Evolutionary conservation across 2,113 vertebrate species (phyloP), one percentile per base, ranked within the genome.

Genomic region (Mirounga angustirostris): DNA sequence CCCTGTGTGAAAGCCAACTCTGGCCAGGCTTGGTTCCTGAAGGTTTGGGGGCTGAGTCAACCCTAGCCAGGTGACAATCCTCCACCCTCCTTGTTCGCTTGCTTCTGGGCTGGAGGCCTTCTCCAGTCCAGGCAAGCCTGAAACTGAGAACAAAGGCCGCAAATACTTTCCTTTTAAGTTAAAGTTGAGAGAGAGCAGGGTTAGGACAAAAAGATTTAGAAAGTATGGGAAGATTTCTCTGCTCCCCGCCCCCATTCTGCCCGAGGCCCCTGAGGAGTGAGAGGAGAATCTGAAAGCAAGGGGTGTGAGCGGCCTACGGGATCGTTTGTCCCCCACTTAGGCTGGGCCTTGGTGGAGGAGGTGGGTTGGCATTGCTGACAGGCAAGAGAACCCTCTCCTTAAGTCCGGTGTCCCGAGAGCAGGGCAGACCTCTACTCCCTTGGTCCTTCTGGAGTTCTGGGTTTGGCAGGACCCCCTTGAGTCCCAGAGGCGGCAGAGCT

Each of bases 51-150:
- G 10, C 52, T 19, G 61, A 65, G 40, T 24, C 43, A 3, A 4
- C 5, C 26, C 11, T 1, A 12, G 28, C 30, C 8, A 40, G 74
- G 13, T 4, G 16, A n/a, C 2, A 4, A 2, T 9, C 14, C 63
- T 54, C 21, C 1, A 0, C 22, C 30, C n/a, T 18, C 40, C 28
- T 16, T 1, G n/a, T 12, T 21, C 19, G 0, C 71, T 28, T 28
- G 63, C 78, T 52, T 19, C 4, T 4, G 2, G 24, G 89, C 83
- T 18, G 3, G 50, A 88, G 91, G 90, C 18, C 52, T 65, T 82
- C 67, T 78, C 93, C 36, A 18, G 93, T 36, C 65, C 54, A 76
- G 97, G 78, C 91, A 92, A 46, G 95, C 54, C 91, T 91, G 84
- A 78, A 81, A 24, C 28, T 28, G 43, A 91, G n/a, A 81, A 78